Conservation (phyloP, 37 sponge, comb jelly and placozoan species). For the Cliona cf. orientalis region DNA sequence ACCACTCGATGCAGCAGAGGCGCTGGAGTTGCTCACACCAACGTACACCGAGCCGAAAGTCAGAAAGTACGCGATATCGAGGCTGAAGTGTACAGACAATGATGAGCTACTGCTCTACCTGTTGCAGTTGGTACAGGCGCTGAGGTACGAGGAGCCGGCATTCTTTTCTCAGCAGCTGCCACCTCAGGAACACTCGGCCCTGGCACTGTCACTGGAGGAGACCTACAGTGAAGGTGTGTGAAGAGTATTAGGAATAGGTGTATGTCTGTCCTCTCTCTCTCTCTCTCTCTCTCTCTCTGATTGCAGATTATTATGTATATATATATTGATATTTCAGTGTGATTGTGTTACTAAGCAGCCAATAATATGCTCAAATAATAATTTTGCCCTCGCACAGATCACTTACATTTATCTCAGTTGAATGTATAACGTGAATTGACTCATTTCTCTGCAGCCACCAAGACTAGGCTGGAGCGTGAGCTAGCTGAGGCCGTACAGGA, state of each 20-base stretch:
- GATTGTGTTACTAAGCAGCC: too few relatives aligned
- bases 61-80: conserved; percentile 88
- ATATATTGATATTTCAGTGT: too few relatives aligned
- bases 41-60: conserved; percentile 75
- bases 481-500: conserved; percentile 66
- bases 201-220: conserved; percentile 38
- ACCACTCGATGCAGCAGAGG: conserved; percentile 90
- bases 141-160: conserved; percentile 77
- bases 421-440: too few relatives aligned
- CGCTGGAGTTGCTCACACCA: conserved; percentile 91
- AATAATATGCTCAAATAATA: too few relatives aligned
- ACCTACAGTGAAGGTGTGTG: conserved; percentile 57
- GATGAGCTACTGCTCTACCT: conserved; percentile 90
- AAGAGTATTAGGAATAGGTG: not conserved
- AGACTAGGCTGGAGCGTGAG: conserved; percentile 59
- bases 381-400: too few relatives aligned
- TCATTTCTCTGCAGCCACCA: conserved; percentile 46
- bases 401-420: too few relatives aligned
- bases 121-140: conserved; percentile 87
- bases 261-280: not conserved
- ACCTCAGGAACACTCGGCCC: conserved; percentile 9
- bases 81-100: conserved; percentile 88
- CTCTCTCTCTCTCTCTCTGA: too few relatives aligned
- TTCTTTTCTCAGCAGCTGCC: conserved; percentile 12
- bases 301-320: too few relatives aligned